These are phyloP conservation scores for Cydia pomonella DNA, from an alignment of 1,140 invertebrate species.

Conservation along the genomic window DNA sequence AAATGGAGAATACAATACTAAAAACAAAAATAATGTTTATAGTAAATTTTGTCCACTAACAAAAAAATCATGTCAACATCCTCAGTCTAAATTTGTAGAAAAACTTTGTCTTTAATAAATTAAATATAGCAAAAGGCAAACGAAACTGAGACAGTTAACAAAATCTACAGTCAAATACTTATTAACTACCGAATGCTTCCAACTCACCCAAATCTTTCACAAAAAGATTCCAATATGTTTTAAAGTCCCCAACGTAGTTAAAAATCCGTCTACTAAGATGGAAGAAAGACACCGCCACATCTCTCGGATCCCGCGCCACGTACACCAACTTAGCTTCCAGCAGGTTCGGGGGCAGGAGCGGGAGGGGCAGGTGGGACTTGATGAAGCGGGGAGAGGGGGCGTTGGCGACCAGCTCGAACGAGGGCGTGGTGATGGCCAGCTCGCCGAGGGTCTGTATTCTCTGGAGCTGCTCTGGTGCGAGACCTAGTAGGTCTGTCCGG, in stretches of 20 bases:
- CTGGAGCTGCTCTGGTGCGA: background rate
- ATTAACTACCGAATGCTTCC: too few relatives aligned
- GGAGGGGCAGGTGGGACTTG: conserved; percentile 63
- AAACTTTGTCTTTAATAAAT: too few relatives aligned
- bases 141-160: too few relatives aligned
- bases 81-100: too few relatives aligned
- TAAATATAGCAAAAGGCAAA: too few relatives aligned
- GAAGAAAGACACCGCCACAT: conserved; percentile 91
- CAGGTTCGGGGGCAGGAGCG: conserved; percentile 55
- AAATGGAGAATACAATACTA: background rate
- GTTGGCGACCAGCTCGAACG: conserved; percentile 15
- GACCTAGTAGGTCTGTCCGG: background rate
- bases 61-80: too few relatives aligned
- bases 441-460: too few relatives aligned
- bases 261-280: background rate
- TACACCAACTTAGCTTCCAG: conserved; percentile 83
- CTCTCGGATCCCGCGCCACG: conserved; percentile 90
- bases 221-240: conserved; percentile 76
- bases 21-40: background rate
- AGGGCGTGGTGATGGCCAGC: background rate
- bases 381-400: conserved; percentile 55
- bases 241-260: background rate
- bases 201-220: conserved; percentile 83
- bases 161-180: too few relatives aligned
- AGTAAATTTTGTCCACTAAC: too few relatives aligned